Base-by-base conservation (phyloP, 2,888 invertebrate genomes). In the Platerodrilus igneus region DNA sequence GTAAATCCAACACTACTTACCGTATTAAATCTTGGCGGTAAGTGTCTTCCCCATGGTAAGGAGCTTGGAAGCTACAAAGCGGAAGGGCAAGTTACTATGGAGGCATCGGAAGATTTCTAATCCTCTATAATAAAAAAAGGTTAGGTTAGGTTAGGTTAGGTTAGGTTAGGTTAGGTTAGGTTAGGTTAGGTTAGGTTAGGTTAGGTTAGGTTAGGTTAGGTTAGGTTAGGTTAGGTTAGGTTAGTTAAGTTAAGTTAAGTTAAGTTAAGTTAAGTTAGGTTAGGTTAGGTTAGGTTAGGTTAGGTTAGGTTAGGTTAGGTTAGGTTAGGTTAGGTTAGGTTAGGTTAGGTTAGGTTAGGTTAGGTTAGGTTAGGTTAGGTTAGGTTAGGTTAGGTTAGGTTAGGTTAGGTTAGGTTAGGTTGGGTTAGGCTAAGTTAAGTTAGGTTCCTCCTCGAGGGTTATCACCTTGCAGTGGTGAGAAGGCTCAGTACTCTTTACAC, bases 211-310 rank as follows among this genome's bases (percentile, higher is more conserved):
- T 36, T 40, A 41, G 46, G 45, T 41, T 46, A 43, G 41, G 45
- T 41, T 45, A 43, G 42, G 42, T 42, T 46, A 46, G 46, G 46
- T 42, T 45, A 45, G 45, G 45, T 41, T 43, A 43, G 46, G 46
- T 42, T 43, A 46, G 46, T 37, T 45, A 43, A 37, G 45, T 37
- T 45, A 37, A 34, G 45, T 37, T 46, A 45, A 39, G 46, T 32
- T 28, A 39, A 44, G 46, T 37, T 43, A 39, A 44, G 46, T 37
- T 43, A 38, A 46, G 46, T 43, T 44, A 41, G 45, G 47, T 40
- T 44, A 36, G 41, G 46, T 37, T 46, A 46, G 46, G 43, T 42
- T 46, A 46, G 46, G 46, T 42, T 26, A 26, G 26, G 26, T 26
- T 26, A 26, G 26, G 26, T 14, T 31, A 20, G 41, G 46, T 36